Base-by-base conservation (phyloP, 2,888 invertebrate genomes). In the Seladonia tumulorum region DNA sequence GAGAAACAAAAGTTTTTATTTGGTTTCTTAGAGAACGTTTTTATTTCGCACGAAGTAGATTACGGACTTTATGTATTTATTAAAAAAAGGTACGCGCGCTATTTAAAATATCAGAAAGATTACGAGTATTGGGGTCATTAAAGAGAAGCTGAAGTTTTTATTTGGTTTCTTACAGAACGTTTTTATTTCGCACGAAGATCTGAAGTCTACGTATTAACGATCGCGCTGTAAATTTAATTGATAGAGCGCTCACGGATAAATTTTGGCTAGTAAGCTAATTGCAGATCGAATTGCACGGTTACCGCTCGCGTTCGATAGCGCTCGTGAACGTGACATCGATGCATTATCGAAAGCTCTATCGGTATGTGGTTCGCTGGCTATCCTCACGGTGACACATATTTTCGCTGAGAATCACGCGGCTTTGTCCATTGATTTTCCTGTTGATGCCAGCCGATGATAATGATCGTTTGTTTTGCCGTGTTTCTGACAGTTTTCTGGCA, bases 371-470 rank as follows among this genome's bases (percentile, higher is more conserved):
- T 68, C 45, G 22, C 8, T 18, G 35, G 75, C 39, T 71, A 42
- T 81, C 81, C 81, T 83, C 84, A 85, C 53, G 53, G 77, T 87
- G 88, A 87, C 87, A 86, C 86, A 84, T 90, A 89, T 90, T 91
- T 89, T 89, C 75, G 79, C 80, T 53, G 63, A 53, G 83, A 82
- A 76, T 79, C 79, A 76, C 71, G 71, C 45, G 70, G 78, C 82
- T 76, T 72, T 83, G 75, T 79, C 81, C 81, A 85, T 88, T 72
- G 72, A 83, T 82, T 82, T 70, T 79, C 78, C 47, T 63, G 16
- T 74, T 75, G 79, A 76, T 57, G 53, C 78, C 53, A 76, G 57
- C 53, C 35, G 49, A 18, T 47, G 78, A 81, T 86, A 75, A 89
- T 83, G 78, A 77, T 49, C 83, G 85, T 85, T 78, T 78, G 82